Evolutionary conservation across 1,140 invertebrate genomes (phyloP).

Genomic region (Hycleus phaleratus): DNA sequence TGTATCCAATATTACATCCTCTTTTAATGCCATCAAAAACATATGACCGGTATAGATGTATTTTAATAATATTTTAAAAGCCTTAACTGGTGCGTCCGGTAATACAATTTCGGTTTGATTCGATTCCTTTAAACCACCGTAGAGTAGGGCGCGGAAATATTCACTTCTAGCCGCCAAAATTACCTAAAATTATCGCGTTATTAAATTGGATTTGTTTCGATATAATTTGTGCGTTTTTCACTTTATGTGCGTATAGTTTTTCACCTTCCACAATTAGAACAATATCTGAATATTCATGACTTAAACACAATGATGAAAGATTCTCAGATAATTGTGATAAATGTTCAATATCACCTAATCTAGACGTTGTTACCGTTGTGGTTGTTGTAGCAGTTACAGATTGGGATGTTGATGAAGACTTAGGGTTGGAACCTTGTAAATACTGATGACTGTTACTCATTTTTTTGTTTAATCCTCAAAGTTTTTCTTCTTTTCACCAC

Average conservation of each 20-base stretch:
- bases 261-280: constrained; percentile 79
- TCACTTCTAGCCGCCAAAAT: constrained; percentile 89
- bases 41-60: constrained; percentile 95
- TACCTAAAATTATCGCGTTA: constrained; percentile 36
- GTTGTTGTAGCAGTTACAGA: not conserved
- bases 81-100: constrained; percentile 73
- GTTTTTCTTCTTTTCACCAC: no score
- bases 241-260: constrained; percentile 78
- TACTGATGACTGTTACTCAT: constrained; percentile 36
- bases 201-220: not conserved
- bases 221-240: constrained; percentile 34
- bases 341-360: constrained; percentile 38
- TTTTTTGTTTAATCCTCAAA: constrained; percentile 1
- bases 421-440: constrained; percentile 22
- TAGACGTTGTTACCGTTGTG: constrained; percentile 13
- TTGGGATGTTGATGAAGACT: constrained; percentile 4
- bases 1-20: constrained; percentile 81
- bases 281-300: constrained; percentile 87
- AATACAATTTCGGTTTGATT: constrained; percentile 75
- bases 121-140: constrained; percentile 86
- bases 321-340: constrained; percentile 60
- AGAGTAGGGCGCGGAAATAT: constrained; percentile 87
- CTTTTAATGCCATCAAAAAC: constrained; percentile 72
- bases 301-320: constrained; percentile 74
- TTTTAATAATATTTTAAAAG: constrained; percentile 83